Conservation (phyloP, 2,113 vertebrate species). For the Saimiri boliviensis region DNA sequence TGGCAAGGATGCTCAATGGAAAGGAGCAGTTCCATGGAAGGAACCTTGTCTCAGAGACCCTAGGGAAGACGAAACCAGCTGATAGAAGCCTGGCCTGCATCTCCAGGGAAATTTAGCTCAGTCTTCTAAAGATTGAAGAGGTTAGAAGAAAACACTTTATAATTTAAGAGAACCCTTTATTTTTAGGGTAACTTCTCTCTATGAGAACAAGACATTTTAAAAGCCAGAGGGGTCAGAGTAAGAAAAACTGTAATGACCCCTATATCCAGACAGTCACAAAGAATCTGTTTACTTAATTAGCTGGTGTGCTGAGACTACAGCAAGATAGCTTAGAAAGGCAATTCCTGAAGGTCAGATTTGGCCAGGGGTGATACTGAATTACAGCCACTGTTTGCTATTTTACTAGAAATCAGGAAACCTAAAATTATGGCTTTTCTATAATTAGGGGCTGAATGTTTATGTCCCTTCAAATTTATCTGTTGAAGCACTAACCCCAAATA, state of each 20-base stretch:
- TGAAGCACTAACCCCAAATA: background rate
- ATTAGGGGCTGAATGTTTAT: background rate
- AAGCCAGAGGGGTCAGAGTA: slow-evolving; percentile 16
- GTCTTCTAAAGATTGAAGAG: background rate
- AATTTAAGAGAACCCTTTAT: slow-evolving; percentile 16
- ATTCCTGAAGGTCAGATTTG: background rate
- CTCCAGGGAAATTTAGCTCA: slow-evolving; percentile 58
- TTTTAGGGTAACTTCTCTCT: background rate
- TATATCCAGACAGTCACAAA: background rate
- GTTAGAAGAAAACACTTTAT: slow-evolving; percentile 19
- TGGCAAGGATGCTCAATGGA: slow-evolving; percentile 60
- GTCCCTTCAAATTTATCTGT: background rate
- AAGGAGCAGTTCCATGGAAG: slow-evolving; percentile 18
- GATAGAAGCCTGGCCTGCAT: background rate
- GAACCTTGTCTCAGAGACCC: slow-evolving; percentile 49
- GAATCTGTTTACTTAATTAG: background rate
- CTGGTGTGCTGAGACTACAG: background rate
- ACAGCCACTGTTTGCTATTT: background rate
- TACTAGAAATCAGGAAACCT: background rate
- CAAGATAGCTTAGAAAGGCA: background rate
- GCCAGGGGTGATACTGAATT: background rate
- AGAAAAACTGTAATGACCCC: background rate
- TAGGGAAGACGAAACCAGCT: slow-evolving; percentile 27
- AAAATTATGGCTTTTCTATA: background rate
- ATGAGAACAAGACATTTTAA: background rate